A percentile compares a stretch with the other conserved stretches of the same genome.
Conservation (phyloP, 1,140 invertebrate species). For the Tribolium madens region DNA sequence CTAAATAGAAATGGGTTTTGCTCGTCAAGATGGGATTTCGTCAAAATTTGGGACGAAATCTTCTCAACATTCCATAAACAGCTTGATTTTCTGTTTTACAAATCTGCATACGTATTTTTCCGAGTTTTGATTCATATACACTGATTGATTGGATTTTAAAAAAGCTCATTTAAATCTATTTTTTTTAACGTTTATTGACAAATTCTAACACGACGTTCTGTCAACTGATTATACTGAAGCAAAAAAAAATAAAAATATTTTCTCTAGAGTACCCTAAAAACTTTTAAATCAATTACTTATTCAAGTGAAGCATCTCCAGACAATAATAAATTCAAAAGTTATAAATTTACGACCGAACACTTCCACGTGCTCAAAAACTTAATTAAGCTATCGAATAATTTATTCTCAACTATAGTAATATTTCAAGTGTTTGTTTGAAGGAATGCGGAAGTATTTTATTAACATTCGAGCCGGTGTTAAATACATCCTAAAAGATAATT, state of each 20-base stretch:
- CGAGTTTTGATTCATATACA: neutral
- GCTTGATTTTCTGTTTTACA: neutral
- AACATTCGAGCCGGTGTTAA: too few species aligned
- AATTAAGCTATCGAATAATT: neutral
- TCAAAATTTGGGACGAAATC: neutral
- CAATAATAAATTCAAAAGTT: neutral
- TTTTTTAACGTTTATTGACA: neutral
- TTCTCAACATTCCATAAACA: too few species aligned
- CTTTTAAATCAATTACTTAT: neutral
- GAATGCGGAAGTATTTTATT: too few species aligned
- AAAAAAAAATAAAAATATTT: neutral
- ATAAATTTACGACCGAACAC: neutral
- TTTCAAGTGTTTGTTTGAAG: too few species aligned
- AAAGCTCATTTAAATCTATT: neutral
- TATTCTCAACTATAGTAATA: neutral
- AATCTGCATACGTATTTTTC: neutral
- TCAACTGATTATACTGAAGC: neutral
- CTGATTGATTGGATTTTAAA: neutral
- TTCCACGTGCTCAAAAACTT: neutral
- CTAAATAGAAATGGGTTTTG: conserved; percentile 32
- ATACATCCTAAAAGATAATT: too few species aligned
- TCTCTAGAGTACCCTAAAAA: neutral
- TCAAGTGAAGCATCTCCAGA: neutral
- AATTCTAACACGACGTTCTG: neutral
- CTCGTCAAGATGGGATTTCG: conserved; percentile 1